Conservation (phyloP, 2,888 invertebrate genomes). For the Uloborus plumipes region DNA sequence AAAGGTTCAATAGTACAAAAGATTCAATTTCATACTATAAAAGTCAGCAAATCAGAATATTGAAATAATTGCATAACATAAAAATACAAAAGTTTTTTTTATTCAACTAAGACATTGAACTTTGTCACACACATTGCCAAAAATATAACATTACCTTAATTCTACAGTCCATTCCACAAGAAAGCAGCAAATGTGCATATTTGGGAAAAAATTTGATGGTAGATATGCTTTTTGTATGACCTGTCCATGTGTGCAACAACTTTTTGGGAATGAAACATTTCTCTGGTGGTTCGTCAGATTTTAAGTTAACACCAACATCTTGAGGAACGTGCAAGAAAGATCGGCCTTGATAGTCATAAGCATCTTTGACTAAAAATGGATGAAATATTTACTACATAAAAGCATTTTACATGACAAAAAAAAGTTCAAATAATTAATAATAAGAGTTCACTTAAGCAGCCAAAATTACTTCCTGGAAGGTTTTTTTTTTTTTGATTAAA, state of each 20-base stretch:
- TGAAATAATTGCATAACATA: too few species aligned
- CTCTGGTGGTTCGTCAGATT: conserved; percentile 89
- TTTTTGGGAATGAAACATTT: conserved; percentile 97
- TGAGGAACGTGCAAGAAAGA: conserved; percentile 94
- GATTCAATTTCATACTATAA: too few species aligned
- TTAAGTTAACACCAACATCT: conserved; percentile 90
- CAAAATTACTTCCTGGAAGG: too few species aligned
- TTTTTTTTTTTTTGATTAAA: too few species aligned
- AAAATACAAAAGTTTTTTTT: too few species aligned
- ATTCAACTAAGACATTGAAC: too few species aligned
- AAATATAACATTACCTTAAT: conserved; percentile 77
- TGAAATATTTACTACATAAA: not conserved
- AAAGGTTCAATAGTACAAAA: too few species aligned
- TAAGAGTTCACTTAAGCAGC: too few species aligned
- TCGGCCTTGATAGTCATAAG: conserved; percentile 95
- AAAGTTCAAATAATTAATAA: too few species aligned
- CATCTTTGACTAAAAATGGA: conserved; percentile 79
- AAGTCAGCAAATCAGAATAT: not conserved
- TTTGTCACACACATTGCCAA: too few species aligned
- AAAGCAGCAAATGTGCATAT: conserved; percentile 93
- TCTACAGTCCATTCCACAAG: conserved; percentile 96
- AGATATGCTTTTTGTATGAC: conserved; percentile 96
- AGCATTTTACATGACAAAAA: not conserved
- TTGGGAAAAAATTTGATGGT: conserved; percentile 94
- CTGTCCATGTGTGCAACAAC: conserved; percentile 95